Evolutionary conservation across 2,113 vertebrate genomes (phyloP).

Genomic region (Gopherus evgoodei): DNA sequence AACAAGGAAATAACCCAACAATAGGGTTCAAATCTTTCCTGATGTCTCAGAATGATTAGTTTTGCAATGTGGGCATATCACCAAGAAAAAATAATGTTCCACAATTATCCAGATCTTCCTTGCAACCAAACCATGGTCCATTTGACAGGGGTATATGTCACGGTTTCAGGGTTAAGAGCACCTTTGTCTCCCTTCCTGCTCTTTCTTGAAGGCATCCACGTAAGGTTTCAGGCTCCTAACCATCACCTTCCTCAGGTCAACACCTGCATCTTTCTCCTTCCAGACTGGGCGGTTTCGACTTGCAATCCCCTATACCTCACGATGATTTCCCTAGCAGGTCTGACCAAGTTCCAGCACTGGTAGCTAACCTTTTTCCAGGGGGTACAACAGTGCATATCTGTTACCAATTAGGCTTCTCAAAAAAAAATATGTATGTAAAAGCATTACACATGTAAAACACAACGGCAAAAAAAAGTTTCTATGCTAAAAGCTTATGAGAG

Average conservation of each 20-base stretch:
- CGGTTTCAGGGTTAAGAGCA: neutral
- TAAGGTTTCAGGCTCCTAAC: neutral
- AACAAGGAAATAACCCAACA: accelerated
- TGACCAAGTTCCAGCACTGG: neutral
- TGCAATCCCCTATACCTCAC: neutral
- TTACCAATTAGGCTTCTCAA: neutral
- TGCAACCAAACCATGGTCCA: neutral
- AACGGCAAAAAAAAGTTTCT: neutral
- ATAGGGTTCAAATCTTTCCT: neutral
- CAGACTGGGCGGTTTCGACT: neutral
- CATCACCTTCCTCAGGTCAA: neutral
- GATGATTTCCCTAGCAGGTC: neutral
- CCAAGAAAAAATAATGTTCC: neutral
- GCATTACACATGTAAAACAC: neutral
- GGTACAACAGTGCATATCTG: neutral
- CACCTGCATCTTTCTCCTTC: neutral
- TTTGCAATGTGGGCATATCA: neutral
- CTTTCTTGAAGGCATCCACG: neutral
- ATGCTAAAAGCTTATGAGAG: neutral
- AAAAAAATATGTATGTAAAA: neutral
- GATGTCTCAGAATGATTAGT: neutral
- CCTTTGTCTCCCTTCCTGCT: neutral
- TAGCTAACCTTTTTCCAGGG: neutral
- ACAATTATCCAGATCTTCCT: constrained; percentile 19
- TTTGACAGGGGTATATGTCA: constrained; percentile 29